Percentiles rank a stretch among this genome's conserved stretches.
Evolutionary conservation across 2,113 vertebrate genomes (phyloP).

Genomic region (Cyphomyrus plagiostoma): DNA sequence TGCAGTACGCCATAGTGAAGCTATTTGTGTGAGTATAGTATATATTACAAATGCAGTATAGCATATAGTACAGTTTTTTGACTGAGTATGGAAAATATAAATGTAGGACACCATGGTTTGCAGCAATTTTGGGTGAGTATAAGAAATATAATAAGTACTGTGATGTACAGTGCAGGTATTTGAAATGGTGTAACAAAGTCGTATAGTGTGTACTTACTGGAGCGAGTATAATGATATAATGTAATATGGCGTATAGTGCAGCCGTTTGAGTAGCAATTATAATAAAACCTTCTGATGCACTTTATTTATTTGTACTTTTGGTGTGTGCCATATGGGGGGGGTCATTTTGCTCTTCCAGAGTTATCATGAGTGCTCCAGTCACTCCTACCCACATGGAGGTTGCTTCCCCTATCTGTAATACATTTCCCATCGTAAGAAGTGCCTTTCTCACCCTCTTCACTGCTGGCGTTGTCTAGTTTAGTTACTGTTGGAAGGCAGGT

Average conservation of each 20-base stretch:
- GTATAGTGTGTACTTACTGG: not conserved
- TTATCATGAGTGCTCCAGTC: not conserved
- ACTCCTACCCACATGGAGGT: not conserved
- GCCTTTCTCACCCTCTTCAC: not conserved
- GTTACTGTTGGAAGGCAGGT: not conserved
- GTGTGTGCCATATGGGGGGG: not conserved
- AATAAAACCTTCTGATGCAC: too few species aligned
- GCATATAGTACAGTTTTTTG: not conserved
- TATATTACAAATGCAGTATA: not conserved
- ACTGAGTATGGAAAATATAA: not conserved
- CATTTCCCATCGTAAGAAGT: not conserved
- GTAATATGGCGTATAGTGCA: not conserved
- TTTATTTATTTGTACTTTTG: not conserved
- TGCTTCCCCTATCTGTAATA: not conserved
- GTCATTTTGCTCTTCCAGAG: not conserved
- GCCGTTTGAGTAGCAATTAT: not conserved
- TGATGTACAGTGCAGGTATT: not conserved
- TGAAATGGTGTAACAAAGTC: not conserved
- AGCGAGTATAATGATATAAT: not conserved
- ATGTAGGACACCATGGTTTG: not conserved
- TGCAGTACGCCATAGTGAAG: not conserved
- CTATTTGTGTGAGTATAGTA: not conserved
- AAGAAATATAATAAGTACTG: not conserved
- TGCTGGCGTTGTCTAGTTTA: not conserved
- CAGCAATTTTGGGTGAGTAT: not conserved